phyloP scores from a whole-genome alignment of 2,888 invertebrate genomes.

The Toxonevra muliebris region DNA sequence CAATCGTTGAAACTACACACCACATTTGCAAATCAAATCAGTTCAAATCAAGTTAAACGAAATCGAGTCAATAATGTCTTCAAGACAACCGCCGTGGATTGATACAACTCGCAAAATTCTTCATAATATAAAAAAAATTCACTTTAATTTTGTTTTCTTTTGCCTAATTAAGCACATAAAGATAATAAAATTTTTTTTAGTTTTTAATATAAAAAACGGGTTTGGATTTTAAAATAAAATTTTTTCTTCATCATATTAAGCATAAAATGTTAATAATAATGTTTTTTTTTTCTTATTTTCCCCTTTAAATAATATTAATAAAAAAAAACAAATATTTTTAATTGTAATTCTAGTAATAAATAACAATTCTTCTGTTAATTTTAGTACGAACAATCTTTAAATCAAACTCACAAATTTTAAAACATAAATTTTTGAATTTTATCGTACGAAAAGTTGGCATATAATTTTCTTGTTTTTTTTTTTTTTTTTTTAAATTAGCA shows the following conservation, averaged over 20 bases:
- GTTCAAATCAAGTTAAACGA: too few relatives aligned
- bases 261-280: constrained; percentile 8
- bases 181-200: constrained; percentile 9
- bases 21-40: too few relatives aligned
- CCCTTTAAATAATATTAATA: constrained; percentile 31
- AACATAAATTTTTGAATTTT: constrained; percentile 7
- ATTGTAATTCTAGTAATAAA: constrained; percentile 43
- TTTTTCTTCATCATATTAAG: neutral
- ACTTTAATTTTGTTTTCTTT: too few relatives aligned
- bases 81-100: neutral
- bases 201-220: constrained; percentile 25
- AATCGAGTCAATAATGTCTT: too few relatives aligned
- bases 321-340: constrained; percentile 47
- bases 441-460: neutral
- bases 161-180: too few relatives aligned
- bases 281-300: constrained; percentile 8
- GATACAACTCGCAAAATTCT: too few relatives aligned
- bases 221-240: constrained; percentile 21
- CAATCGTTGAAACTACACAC: neutral
- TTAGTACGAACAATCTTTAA: constrained; percentile 23
- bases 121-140: too few relatives aligned
- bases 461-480: constrained; percentile 56
- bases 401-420: neutral
- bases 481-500: constrained; percentile 37
- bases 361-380: constrained; percentile 40